Base-by-base conservation (phyloP, 2,113 vertebrate species). In the Oncorhynchus clarkii region DNA sequence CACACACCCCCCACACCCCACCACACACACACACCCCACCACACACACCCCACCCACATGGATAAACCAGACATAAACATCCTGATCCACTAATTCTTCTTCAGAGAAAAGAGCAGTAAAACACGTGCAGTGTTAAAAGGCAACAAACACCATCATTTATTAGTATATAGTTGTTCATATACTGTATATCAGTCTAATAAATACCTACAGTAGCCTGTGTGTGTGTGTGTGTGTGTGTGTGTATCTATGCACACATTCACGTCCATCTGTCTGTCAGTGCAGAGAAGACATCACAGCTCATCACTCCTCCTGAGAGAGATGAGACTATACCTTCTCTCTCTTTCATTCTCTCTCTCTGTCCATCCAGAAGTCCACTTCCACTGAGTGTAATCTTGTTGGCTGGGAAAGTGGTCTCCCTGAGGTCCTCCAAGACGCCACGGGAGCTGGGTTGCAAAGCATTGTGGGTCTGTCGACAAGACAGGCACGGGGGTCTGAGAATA, bases 141-240 rank as follows among this genome's bases (percentile, higher is more conserved):
- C 75, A 88, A 87, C 82, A 89, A 88, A 89, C 86, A 85, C 82
- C 80, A 82, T 86, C 29, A 84, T 90, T 90, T 89, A 89, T 90
- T 90, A 68, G 49, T 84, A 78, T 84, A 78, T 84, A 16, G 13
- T 51, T 51, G 14, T 51, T 51, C 13, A 51, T 51, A 51, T 13
- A 51, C 49, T 51, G 49, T 3, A 51, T 51, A 51, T 16, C 49
- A 51, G 14, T 51, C 13, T 51, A 51, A 51, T 75, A 81, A 84
- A 80, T 86, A 78, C 20, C 86, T 75, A 75, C 80, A 89, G 72
- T 84, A 76, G 80, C 89, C 80, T 83, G 86, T 87, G 79, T 24
- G 22, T 24, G 22, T 83, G 86, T 87, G 79, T 83, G 79, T 83
- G 79, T 83, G 86, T 87, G 79, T 83, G 86, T 87, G 79, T 84